Evolutionary conservation across 2,113 vertebrate species (phyloP).

Genomic region (Eurypyga helias): DNA sequence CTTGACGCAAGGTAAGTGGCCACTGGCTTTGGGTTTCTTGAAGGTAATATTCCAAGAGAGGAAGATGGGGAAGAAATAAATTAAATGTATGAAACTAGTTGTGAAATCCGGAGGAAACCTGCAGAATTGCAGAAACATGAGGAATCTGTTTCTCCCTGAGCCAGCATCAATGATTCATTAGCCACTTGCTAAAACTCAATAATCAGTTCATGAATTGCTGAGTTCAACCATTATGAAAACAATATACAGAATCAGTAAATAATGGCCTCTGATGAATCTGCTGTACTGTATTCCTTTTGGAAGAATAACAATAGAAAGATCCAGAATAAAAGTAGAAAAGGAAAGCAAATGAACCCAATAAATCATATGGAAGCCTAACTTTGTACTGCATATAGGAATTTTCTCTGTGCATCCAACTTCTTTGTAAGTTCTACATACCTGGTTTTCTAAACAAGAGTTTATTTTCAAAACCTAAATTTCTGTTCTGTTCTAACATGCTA

Average conservation of each 20-base stretch:
- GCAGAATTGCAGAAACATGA: slow-evolving; percentile 39
- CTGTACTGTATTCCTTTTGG: slow-evolving; percentile 21
- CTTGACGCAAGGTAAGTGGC: neutral
- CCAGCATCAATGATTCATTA: slow-evolving; percentile 69
- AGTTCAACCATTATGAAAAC: slow-evolving; percentile 64
- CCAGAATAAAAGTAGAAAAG: slow-evolving; percentile 24
- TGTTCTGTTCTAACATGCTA: neutral
- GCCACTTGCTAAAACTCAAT: slow-evolving; percentile 65
- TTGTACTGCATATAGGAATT: neutral
- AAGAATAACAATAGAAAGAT: slow-evolving; percentile 37
- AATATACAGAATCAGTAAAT: slow-evolving; percentile 67
- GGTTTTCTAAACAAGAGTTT: neutral
- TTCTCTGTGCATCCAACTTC: neutral
- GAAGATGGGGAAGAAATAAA: neutral
- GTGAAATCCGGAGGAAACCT: slow-evolving; percentile 35
- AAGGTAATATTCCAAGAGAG: neutral
- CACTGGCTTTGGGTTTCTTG: neutral
- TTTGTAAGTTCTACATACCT: neutral
- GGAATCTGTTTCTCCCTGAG: slow-evolving; percentile 43
- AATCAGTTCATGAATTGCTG: slow-evolving; percentile 63
- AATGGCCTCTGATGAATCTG: slow-evolving; percentile 63
- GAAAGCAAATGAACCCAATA: slow-evolving; percentile 14
- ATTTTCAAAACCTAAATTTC: neutral
- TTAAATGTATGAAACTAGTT: neutral
- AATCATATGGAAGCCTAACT: neutral